phyloP scores from a whole-genome alignment of 2,113 vertebrate genomes.

The Pycnonotus jocosus region DNA sequence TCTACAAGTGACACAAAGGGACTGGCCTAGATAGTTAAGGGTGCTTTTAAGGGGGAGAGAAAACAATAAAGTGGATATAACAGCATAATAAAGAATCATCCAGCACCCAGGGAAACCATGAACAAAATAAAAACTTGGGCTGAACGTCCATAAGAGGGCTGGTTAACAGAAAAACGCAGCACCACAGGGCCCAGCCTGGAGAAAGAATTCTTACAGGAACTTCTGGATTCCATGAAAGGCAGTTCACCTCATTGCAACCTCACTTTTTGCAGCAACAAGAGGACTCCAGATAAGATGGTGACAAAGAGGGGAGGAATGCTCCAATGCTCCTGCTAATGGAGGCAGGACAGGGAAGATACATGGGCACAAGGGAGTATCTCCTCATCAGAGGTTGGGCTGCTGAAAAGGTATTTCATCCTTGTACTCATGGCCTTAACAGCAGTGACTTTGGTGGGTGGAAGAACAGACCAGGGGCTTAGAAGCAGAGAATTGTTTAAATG shows the following conservation, averaged over 20 bases:
- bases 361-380: not conserved
- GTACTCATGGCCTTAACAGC: not conserved
- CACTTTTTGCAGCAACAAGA: not conserved
- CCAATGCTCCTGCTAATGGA: not conserved
- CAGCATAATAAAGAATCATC: too few species aligned
- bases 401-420: not conserved
- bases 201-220: not conserved
- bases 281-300: not conserved
- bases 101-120: too few species aligned
- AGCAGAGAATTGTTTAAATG: not conserved
- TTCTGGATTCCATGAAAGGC: not conserved
- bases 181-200: not conserved
- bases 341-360: not conserved
- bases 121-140: too few species aligned
- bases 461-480: not conserved
- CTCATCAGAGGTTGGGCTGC: not conserved
- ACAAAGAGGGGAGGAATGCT: not conserved
- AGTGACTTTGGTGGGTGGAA: not conserved
- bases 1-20: too few species aligned
- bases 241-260: not conserved
- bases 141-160: too few species aligned
- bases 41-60: too few species aligned
- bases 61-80: too few species aligned
- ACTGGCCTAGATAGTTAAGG: too few species aligned
- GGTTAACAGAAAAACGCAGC: too few species aligned